Percentiles rank a stretch among this genome's conserved stretches.
phyloP scores from a whole-genome alignment of 2,888 invertebrate species.

The Andrena trimmerana region DNA sequence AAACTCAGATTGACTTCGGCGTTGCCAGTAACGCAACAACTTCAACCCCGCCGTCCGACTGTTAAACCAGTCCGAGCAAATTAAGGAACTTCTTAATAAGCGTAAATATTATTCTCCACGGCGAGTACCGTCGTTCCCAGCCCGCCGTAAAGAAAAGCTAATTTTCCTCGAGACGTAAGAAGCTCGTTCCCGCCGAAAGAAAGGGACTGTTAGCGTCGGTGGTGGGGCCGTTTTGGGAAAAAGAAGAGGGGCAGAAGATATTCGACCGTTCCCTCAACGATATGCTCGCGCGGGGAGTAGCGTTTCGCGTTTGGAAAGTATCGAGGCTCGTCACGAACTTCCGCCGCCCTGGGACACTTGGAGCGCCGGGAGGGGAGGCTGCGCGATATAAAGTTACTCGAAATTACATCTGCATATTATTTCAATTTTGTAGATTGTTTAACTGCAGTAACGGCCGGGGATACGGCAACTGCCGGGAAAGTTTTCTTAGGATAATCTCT shows the following conservation, averaged over 20 bases:
- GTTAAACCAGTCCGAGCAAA: not conserved
- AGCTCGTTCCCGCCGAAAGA: conserved; percentile 1
- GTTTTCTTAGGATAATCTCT: conserved; percentile 76
- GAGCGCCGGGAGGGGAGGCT: conserved; percentile 34
- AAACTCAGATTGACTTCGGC: not conserved
- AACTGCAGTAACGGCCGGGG: conserved; percentile 73
- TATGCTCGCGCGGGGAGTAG: conserved; percentile 16
- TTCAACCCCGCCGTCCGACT: not conserved
- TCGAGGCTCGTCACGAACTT: conserved; percentile 65
- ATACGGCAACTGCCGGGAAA: conserved; percentile 66
- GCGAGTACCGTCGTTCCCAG: not conserved
- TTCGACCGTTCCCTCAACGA: conserved; percentile 9
- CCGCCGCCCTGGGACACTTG: conserved; percentile 65
- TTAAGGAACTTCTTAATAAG: conserved; percentile 48
- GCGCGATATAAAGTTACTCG: conserved; percentile 78
- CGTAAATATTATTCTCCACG: conserved; percentile 33
- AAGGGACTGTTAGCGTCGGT: not conserved
- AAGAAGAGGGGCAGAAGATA: not conserved
- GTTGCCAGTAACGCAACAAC: not conserved
- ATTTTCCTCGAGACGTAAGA: conserved; percentile 23
- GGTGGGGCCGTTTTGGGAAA: conserved; percentile 2
- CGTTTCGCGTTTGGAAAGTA: conserved; percentile 51
- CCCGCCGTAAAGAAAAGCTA: conserved; percentile 17
- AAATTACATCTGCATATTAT: conserved; percentile 82
- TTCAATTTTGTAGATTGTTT: conserved; percentile 81